Base-by-base conservation (phyloP, 2,113 vertebrate genomes). In the Panthera leo region DNA sequence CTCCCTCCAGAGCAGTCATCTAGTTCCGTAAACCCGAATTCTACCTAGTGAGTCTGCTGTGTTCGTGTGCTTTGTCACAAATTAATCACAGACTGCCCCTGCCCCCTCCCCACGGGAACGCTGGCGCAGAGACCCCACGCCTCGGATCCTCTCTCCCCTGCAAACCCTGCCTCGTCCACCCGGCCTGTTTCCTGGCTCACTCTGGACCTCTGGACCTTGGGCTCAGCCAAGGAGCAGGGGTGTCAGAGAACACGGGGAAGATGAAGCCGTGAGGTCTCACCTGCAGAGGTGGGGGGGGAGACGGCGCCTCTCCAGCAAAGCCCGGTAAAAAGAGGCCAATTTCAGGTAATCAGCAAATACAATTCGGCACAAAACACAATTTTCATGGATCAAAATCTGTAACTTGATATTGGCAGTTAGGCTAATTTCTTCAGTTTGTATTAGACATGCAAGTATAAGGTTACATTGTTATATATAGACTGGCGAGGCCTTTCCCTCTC, bases 381-480 rank as follows among this genome's bases (percentile, higher is more conserved):
- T 98, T 99, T 98, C 96, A 98, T 98, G 98, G 91, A 97, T 98
- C 98, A 97, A 99, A 98, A 98, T 96, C 98, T 98, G 98, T 96
- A 75, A 98, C 98, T 98, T 15, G 97, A 98, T 98, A 99, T 45
- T 88, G 98, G 98, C 94, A 98, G 98, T 98, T 98, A 98, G 95
- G 98, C 97, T 99, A 97, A 98, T 98, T 95, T 96, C 90, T 96
- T 97, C 98, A 98, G 98, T 98, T 98, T 98, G 98, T 98, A 98
- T 98, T 98, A 98, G 98, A 99, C 99, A 99, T 99, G 99, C 99
- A 98, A 99, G 98, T 99, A 99, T 97, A 98, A 98, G 99, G 99
- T 98, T 99, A 99, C 98, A 99, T 97, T 97, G 98, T 97, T 98
- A 98, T 98, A 98, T 98, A 99, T 98, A 98, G 97, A 96, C 94